Evolutionary conservation across 1,140 invertebrate species (phyloP).

Genomic region (Parasteatoda tepidariorum): DNA sequence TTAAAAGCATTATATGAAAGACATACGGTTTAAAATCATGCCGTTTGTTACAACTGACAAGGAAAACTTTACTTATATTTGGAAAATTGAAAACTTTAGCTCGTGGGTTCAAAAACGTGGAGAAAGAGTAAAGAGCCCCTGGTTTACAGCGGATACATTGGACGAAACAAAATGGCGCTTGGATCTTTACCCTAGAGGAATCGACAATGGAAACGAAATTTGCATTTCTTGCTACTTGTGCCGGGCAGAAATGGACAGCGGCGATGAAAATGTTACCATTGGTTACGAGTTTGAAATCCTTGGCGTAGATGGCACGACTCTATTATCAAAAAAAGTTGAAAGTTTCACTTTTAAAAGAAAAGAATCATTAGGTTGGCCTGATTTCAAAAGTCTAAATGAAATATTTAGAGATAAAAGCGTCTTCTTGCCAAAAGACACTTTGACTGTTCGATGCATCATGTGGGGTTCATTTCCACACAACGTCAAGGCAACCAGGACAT

Average conservation of each 20-base stretch:
- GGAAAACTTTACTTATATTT: not conserved
- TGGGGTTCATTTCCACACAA: not conserved
- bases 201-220: not conserved
- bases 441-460: not conserved
- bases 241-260: not conserved
- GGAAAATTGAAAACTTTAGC: slow-evolving; percentile 5
- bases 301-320: not conserved
- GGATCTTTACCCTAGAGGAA: not conserved
- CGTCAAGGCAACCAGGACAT: not conserved
- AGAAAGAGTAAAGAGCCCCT: not conserved
- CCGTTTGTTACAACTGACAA: not conserved
- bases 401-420: not conserved
- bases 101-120: not conserved
- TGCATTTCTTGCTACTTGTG: not conserved
- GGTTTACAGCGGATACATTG: not conserved
- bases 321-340: not conserved
- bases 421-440: not conserved
- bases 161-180: not conserved
- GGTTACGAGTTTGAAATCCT: not conserved
- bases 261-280: not conserved
- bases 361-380: not conserved
- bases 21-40: no score
- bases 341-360: not conserved
- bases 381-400: not conserved
- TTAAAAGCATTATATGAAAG: no score